Conservation (phyloP, 2,888 invertebrate genomes). For the Scaeva pyrastri region DNA sequence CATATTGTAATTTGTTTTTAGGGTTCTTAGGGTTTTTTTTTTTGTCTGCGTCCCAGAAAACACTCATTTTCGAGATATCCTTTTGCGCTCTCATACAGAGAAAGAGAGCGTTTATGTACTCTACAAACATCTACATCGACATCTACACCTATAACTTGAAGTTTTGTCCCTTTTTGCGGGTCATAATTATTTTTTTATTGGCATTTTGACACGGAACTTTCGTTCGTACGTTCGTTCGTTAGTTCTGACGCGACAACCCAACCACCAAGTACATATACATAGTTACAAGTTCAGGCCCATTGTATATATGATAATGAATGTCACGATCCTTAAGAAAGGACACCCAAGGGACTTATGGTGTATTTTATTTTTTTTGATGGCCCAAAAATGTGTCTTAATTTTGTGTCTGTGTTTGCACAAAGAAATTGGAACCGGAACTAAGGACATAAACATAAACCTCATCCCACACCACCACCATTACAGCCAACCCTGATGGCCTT, state of each 20-base stretch:
- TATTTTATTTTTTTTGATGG: slow-evolving; percentile 36
- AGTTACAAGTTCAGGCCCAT: not conserved
- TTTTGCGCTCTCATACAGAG: no score
- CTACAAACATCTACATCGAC: not conserved
- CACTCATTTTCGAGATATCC: slow-evolving; percentile 8
- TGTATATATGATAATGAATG: slow-evolving; percentile 67
- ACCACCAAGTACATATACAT: not conserved
- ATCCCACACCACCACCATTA: not conserved
- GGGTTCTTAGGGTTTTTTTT: not conserved
- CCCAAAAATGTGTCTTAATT: slow-evolving; percentile 58
- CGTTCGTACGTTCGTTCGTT: no score
- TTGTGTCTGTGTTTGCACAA: slow-evolving; percentile 24
- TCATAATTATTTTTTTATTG: slow-evolving; percentile 70
- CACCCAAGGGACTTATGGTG: slow-evolving; percentile 22
- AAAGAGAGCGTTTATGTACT: no score
- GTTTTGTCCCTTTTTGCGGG: slow-evolving; percentile 45
- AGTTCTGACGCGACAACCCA: slow-evolving; percentile 8
- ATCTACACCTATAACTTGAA: slow-evolving; percentile 18
- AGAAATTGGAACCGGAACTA: slow-evolving; percentile 52
- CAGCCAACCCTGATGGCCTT: no score
- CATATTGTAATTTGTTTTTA: slow-evolving; percentile 58
- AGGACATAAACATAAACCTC: slow-evolving; percentile 50
- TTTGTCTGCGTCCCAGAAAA: not conserved
- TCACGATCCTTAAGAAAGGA: slow-evolving; percentile 51
- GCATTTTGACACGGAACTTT: slow-evolving; percentile 65